These are phyloP conservation scores for Steinernema carpocapsae DNA, from an alignment of 2,888 invertebrate species.

Conservation along the genomic window DNA sequence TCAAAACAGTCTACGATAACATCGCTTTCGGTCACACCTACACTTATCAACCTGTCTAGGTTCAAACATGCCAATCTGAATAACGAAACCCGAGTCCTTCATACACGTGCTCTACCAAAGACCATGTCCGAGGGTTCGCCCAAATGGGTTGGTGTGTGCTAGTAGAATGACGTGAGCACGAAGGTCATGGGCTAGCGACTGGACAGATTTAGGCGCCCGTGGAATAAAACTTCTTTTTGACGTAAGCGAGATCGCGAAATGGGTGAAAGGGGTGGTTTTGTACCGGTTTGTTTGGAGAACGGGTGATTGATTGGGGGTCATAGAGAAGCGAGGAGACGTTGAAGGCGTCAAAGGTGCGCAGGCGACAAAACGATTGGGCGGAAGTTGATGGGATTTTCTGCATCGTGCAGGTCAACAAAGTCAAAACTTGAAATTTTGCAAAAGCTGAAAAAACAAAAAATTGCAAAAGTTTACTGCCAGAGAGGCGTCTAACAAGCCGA, in stretches of 20 bases:
- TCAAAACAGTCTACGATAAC: no score
- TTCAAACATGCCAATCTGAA: no score
- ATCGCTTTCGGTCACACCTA: no score
- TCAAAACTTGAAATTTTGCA: no score
- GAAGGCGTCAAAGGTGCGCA: not conserved
- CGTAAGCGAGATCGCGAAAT: not conserved
- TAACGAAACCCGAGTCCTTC: no score
- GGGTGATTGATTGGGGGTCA: constrained; percentile 31
- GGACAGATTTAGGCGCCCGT: no score
- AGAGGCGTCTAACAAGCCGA: no score
- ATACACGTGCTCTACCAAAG: no score
- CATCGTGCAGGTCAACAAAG: no score
- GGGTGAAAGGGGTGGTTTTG: constrained; percentile 9
- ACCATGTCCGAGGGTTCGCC: not conserved
- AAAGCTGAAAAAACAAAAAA: no score
- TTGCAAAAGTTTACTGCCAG: no score
- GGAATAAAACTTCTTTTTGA: not conserved
- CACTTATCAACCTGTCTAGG: no score
- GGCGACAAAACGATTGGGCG: not conserved
- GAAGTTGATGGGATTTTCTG: not conserved
- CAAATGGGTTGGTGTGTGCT: not conserved
- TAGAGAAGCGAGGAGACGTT: not conserved
- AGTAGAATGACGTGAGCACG: not conserved
- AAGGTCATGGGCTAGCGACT: not conserved
- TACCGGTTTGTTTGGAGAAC: constrained; percentile 25